Conservation (phyloP, 2,888 invertebrate species). For the Schizotus pectinicornis region DNA sequence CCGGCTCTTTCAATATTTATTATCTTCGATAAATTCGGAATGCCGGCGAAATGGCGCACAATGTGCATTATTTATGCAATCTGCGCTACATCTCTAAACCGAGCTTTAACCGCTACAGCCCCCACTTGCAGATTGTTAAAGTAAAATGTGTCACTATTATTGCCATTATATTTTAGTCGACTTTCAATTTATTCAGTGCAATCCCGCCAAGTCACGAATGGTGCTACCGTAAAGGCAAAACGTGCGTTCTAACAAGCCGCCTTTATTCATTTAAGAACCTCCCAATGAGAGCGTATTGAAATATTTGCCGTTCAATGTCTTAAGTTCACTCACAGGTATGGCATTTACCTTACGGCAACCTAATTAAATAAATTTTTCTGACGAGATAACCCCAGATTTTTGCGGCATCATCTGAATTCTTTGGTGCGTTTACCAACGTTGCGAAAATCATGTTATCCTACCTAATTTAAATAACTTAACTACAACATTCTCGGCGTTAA, state of each 20-base stretch:
- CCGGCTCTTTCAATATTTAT: too few species aligned
- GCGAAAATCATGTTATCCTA: too few species aligned
- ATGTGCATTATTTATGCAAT: conserved; percentile 23
- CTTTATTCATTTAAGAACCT: conserved; percentile 1
- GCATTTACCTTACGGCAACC: too few species aligned
- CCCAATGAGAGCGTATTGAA: conserved; percentile 5
- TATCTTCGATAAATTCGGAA: too few species aligned
- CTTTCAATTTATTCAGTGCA: conserved; percentile 15
- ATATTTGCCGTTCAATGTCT: neutral
- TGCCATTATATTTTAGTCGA: conserved; percentile 18
- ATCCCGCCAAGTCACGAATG: conserved; percentile 13
- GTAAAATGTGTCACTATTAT: conserved; percentile 25
- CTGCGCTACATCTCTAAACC: conserved; percentile 9
- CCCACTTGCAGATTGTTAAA: conserved; percentile 21
- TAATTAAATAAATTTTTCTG: too few species aligned
- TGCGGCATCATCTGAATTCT: too few species aligned
- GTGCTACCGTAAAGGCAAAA: neutral
- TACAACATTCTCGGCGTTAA: too few species aligned
- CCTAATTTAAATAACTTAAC: too few species aligned
- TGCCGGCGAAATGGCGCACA: conserved; percentile 1
- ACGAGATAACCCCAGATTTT: too few species aligned
- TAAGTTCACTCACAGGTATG: neutral
- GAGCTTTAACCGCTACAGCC: conserved; percentile 7
- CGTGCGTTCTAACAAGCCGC: conserved; percentile 13
- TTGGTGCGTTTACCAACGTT: too few species aligned